Evolutionary conservation across 2,113 vertebrate genomes (phyloP).

Genomic region (Percina caprodes): DNA sequence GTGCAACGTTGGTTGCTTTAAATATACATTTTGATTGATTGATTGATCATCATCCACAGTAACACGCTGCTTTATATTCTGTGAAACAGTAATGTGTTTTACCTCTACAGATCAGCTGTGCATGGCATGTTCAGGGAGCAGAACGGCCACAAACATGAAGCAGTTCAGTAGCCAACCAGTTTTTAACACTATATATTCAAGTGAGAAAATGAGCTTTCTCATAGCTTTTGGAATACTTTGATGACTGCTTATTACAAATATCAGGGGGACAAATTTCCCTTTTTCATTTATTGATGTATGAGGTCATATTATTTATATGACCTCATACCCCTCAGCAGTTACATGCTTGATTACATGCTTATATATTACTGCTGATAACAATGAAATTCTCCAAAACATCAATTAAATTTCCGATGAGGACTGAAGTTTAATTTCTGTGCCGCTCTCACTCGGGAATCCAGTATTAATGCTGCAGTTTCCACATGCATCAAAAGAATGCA

Average conservation of each 20-base stretch:
- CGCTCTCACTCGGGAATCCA: background rate
- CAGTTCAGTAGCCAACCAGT: background rate
- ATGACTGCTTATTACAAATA: background rate
- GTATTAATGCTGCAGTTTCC: background rate
- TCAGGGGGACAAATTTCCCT: background rate
- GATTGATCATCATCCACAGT: too few species aligned
- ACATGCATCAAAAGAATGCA: background rate
- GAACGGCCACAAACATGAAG: background rate
- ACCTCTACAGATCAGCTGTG: too few species aligned
- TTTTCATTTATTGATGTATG: too few species aligned
- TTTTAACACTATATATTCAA: background rate
- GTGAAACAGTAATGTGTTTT: too few species aligned
- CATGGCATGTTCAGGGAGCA: too few species aligned
- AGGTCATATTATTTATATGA: background rate
- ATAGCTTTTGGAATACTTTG: background rate
- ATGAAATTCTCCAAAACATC: background rate
- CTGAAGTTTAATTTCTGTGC: constrained; percentile 9
- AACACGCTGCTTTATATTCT: too few species aligned
- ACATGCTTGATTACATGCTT: background rate
- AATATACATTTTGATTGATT: too few species aligned
- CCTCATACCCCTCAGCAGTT: background rate
- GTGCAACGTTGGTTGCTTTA: too few species aligned
- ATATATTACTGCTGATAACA: background rate
- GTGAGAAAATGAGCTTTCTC: background rate
- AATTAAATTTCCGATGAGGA: background rate